Conservation (phyloP, 2,888 invertebrate species). For the Cabera pusaria region DNA sequence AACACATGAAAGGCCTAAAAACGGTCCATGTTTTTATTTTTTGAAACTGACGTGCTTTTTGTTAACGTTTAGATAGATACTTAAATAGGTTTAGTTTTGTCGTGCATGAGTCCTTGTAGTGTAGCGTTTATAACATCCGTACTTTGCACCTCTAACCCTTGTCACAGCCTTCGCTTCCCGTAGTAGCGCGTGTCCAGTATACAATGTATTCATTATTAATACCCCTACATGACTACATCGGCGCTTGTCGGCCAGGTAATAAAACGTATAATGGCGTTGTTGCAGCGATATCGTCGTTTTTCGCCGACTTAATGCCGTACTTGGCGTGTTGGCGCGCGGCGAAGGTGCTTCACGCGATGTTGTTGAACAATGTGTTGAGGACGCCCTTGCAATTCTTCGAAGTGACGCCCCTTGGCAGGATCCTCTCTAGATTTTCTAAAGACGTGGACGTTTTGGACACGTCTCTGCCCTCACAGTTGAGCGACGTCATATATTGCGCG, state of each 20-base stretch:
- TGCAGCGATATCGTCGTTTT: conserved; percentile 87
- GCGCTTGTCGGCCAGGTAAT: conserved; percentile 18
- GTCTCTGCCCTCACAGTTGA: conserved; percentile 85
- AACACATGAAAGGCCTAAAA: conserved; percentile 11
- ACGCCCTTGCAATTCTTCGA: conserved; percentile 91
- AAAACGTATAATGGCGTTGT: conserved; percentile 65
- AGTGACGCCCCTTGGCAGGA: conserved; percentile 89
- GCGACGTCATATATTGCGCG: conserved; percentile 87
- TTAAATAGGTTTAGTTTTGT: conserved; percentile 6
- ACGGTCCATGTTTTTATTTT: no score
- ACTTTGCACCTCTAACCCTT: conserved; percentile 17
- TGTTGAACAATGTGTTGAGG: conserved; percentile 85
- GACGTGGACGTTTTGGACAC: conserved; percentile 89
- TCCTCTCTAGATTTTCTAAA: conserved; percentile 89
- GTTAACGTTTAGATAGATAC: background rate
- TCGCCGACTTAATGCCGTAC: conserved; percentile 86
- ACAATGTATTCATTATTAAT: conserved; percentile 73
- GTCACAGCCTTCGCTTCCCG: conserved; percentile 12
- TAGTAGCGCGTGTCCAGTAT: conserved; percentile 39
- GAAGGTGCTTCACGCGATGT: conserved; percentile 78
- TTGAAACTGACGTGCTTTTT: no score
- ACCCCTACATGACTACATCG: conserved; percentile 14
- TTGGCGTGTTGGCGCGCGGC: conserved; percentile 89
- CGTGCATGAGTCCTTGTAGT: conserved; percentile 28
- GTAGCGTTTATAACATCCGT: conserved; percentile 21